A percentile compares a stretch with the other conserved stretches of the same genome.
phyloP scores from a whole-genome alignment of 2,113 vertebrate species.

The Onychostruthus taczanowskii region DNA sequence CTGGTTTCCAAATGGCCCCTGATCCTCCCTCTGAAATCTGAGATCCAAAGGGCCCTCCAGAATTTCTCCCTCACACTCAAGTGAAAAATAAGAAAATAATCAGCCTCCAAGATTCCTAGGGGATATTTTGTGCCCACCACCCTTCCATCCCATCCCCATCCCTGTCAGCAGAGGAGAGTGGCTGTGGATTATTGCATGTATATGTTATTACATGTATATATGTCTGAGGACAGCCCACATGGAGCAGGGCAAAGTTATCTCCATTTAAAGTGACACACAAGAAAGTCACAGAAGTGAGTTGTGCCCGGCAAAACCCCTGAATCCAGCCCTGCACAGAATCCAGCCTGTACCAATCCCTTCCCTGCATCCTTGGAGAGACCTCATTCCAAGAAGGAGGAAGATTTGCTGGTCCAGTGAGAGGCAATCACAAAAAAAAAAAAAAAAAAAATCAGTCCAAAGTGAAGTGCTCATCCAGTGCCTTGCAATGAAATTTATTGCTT shows the following conservation, averaged over 20 bases:
- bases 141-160: background rate
- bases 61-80: background rate
- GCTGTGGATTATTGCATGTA: background rate
- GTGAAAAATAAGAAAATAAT: background rate
- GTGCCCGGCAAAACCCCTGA: background rate
- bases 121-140: background rate
- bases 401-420: background rate
- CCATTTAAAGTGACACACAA: fast-evolving
- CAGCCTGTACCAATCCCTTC: background rate
- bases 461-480: background rate
- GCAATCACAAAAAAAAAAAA: background rate
- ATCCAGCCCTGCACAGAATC: background rate
- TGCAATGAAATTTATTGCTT: background rate
- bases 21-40: conserved; percentile 31
- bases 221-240: no score
- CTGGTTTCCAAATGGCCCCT: conserved; percentile 13
- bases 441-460: background rate
- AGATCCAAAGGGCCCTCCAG: background rate
- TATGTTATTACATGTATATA: no score
- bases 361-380: background rate
- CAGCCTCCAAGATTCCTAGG: background rate
- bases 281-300: background rate
- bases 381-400: background rate
- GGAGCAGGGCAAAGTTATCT: background rate
- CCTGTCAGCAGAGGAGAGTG: background rate